Conservation (phyloP, 1,140 invertebrate species). For the Aphidius gifuensis region DNA sequence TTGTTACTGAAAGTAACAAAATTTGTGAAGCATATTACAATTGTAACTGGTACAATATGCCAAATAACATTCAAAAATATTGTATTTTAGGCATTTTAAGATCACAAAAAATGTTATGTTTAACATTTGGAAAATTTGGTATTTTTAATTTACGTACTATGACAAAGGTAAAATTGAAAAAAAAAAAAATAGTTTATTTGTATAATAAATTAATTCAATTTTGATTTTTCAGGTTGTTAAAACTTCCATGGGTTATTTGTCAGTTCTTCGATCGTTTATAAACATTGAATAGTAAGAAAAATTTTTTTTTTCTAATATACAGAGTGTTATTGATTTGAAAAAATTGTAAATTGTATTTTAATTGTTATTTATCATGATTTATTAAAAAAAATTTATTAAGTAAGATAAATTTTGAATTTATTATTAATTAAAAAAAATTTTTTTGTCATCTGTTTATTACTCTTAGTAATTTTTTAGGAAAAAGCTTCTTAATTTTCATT, state of each 20-base stretch:
- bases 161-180: conserved; percentile 21
- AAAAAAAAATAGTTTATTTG: no score
- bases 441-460: no score
- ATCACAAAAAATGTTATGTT: conserved; percentile 26
- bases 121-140: conserved; percentile 35
- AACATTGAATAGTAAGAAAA: not conserved
- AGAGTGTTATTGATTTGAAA: no score
- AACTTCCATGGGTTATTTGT: conserved; percentile 9
- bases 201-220: no score
- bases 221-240: conserved; percentile 27
- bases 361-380: no score
- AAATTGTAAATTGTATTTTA: no score
- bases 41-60: conserved; percentile 29
- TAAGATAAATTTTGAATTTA: no score
- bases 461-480: no score
- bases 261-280: conserved; percentile 5
- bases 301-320: no score
- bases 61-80: conserved; percentile 22
- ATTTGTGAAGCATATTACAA: conserved; percentile 31
- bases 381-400: no score
- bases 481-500: no score
- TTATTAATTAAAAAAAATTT: no score
- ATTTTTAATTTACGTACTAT: conserved; percentile 32
- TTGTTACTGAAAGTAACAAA: conserved; percentile 36
- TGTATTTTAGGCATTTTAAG: conserved; percentile 30